A percentile compares a stretch with the other conserved stretches of the same genome.
Conservation (phyloP, 1,140 invertebrate genomes). For the Micrasema minimum region DNA sequence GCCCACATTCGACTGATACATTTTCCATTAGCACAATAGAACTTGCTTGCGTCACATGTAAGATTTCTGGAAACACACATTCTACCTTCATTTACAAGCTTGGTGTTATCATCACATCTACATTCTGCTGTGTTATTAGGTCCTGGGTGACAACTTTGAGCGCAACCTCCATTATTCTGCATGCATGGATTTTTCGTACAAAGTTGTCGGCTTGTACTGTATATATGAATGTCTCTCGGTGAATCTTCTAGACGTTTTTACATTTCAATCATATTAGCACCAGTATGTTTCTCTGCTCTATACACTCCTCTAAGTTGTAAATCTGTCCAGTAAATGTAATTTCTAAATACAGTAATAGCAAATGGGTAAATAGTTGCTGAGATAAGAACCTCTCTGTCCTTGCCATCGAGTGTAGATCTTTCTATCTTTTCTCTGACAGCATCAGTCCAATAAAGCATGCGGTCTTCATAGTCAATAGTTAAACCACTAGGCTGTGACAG, state of each 20-base stretch:
- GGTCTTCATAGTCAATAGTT: conserved; percentile 95
- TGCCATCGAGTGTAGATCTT: conserved; percentile 88
- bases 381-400: conserved; percentile 79
- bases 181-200: conserved; percentile 88
- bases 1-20: conserved; percentile 97
- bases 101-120: conserved; percentile 85
- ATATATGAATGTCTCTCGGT: conserved; percentile 92
- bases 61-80: conserved; percentile 91
- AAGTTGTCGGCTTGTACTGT: conserved; percentile 80
- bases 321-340: conserved; percentile 98
- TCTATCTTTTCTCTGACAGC: conserved; percentile 98
- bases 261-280: conserved; percentile 93
- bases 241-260: conserved; percentile 91
- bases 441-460: conserved; percentile 98
- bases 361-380: conserved; percentile 96
- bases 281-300: conserved; percentile 96
- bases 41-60: conserved; percentile 89
- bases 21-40: conserved; percentile 93
- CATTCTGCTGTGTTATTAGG: conserved; percentile 87
- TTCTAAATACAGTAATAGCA: conserved; percentile 89
- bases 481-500: conserved; percentile 95
- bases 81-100: conserved; percentile 90
- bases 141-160: conserved; percentile 92
- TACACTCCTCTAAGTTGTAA: conserved; percentile 94
- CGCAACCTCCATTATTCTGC: conserved; percentile 95